Percentiles rank a stretch among this genome's conserved stretches.
These are phyloP conservation scores for Mormyrus lacerda DNA, from an alignment of 2,113 vertebrate genomes.

Conservation along the genomic window DNA sequence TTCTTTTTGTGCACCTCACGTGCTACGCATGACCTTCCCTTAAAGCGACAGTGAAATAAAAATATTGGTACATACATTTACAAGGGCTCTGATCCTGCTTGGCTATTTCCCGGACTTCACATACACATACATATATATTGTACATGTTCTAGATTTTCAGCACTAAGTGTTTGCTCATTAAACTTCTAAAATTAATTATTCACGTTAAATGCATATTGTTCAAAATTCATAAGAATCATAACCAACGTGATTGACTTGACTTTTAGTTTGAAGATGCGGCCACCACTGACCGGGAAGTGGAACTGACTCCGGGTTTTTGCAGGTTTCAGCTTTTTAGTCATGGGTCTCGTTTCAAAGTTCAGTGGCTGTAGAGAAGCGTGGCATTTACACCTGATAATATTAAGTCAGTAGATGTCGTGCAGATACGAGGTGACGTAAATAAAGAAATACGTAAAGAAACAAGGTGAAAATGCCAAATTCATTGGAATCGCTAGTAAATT, in stretches of 20 bases:
- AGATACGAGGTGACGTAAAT: not conserved
- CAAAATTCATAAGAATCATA: not conserved
- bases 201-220: not conserved
- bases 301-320: not conserved
- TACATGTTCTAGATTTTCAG: not conserved
- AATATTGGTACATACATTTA: not conserved
- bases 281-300: not conserved
- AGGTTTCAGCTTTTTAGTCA: not conserved
- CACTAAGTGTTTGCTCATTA: not conserved
- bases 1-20: not conserved
- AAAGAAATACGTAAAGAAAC: not conserved
- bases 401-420: not conserved
- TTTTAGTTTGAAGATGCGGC: not conserved
- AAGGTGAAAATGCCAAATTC: conserved; percentile 51
- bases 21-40: not conserved
- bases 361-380: not conserved
- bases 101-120: too few relatives aligned
- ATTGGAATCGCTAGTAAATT: conserved; percentile 53
- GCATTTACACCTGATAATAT: not conserved
- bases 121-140: not conserved
- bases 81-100: not conserved
- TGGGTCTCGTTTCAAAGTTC: not conserved
- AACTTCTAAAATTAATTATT: not conserved
- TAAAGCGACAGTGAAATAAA: not conserved
- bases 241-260: not conserved